A percentile compares a stretch with the other conserved stretches of the same genome.
Conservation (phyloP, 2,113 vertebrate genomes). For the Coregonus clupeaformis region DNA sequence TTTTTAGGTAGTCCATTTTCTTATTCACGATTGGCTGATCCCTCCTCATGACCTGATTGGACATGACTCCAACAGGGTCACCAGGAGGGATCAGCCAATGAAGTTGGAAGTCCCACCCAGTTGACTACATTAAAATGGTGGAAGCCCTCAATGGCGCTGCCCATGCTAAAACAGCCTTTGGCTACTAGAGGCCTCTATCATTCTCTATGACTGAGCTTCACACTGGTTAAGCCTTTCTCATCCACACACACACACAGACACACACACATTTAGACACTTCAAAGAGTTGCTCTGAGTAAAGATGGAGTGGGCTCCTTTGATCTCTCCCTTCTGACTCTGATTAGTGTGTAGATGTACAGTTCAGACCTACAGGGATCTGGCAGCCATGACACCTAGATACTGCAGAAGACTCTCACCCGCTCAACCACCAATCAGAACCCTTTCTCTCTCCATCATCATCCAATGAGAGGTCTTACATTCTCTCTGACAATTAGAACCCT, state of each 20-base stretch:
- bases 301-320: conserved; percentile 83
- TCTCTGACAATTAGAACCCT: too few relatives aligned
- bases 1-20: too few relatives aligned
- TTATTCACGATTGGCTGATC: too few relatives aligned
- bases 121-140: too few relatives aligned
- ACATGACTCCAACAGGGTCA: too few relatives aligned
- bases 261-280: conserved; percentile 67
- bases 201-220: not conserved
- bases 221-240: conserved; percentile 19
- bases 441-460: conserved; percentile 24
- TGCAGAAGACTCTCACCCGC: conserved; percentile 71
- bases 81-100: too few relatives aligned
- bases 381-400: conserved; percentile 75
- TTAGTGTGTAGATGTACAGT: conserved; percentile 84
- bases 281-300: conserved; percentile 80
- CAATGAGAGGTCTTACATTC: not conserved
- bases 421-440: conserved; percentile 58
- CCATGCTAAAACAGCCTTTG: too few relatives aligned
- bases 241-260: conserved; percentile 18
- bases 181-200: too few relatives aligned
- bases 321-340: conserved; percentile 79
- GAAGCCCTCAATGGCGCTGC: too few relatives aligned
- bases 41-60: too few relatives aligned
- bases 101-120: too few relatives aligned
- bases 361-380: conserved; percentile 77